Conservation (phyloP, 1,140 invertebrate genomes). For the Drosophila prosaltans region DNA sequence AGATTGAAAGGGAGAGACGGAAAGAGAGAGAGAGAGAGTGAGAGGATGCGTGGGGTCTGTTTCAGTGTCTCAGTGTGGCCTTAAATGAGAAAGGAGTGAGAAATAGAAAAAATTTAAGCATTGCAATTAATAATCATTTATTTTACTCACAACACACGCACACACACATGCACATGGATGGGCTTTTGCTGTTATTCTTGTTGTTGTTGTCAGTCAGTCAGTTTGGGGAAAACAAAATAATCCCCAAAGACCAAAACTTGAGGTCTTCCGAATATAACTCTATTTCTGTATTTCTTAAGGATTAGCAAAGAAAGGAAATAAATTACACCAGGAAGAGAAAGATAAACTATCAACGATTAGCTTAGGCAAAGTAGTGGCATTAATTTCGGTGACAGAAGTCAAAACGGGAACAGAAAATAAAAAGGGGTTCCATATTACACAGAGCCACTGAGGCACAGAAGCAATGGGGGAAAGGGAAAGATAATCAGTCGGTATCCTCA, state of each 20-base stretch:
- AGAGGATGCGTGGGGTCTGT: conserved; percentile 8
- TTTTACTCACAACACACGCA: conserved; percentile 17
- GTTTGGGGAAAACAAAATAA: conserved; percentile 29
- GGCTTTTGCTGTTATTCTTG: conserved; percentile 25
- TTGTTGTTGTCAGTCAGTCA: conserved; percentile 50
- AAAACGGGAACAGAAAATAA: not conserved
- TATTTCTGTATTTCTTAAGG: conserved; percentile 64
- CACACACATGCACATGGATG: conserved; percentile 37
- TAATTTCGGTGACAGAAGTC: conserved; percentile 44
- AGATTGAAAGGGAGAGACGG: not conserved
- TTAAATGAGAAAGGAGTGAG: conserved; percentile 45
- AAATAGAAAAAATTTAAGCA: conserved; percentile 21
- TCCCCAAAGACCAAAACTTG: conserved; percentile 48
- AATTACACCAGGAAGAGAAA: conserved; percentile 65
- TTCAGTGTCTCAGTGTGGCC: not conserved
- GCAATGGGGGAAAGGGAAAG: not conserved
- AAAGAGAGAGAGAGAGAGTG: not conserved
- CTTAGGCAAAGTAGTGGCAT: conserved; percentile 60
- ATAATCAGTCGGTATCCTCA: conserved; percentile 60
- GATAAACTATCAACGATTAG: conserved; percentile 72
- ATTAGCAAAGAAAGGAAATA: conserved; percentile 66
- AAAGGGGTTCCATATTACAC: conserved; percentile 4
- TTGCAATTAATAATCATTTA: conserved; percentile 79
- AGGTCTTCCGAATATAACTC: conserved; percentile 58
- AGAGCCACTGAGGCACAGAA: not conserved